Evolutionary conservation across 2,888 invertebrate genomes (phyloP).

Genomic region (Chalcis sispes): DNA sequence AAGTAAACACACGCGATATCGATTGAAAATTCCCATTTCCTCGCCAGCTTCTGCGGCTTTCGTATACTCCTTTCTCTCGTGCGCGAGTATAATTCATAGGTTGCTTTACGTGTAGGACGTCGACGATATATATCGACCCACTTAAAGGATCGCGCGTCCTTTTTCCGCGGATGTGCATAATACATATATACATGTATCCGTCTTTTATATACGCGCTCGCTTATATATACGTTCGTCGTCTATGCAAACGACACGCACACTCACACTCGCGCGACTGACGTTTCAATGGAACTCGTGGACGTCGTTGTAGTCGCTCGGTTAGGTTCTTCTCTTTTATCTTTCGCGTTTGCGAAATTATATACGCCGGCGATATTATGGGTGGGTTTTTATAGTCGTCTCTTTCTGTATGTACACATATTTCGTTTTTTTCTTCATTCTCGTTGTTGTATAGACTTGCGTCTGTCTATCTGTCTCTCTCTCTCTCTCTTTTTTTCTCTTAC

Average conservation of each 20-base stretch:
- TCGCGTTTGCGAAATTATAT: not conserved
- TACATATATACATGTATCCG: conserved; percentile 7
- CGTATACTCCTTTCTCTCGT: too few relatives aligned
- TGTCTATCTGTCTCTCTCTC: too few relatives aligned
- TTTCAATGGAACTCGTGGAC: conserved; percentile 17
- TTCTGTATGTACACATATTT: too few relatives aligned
- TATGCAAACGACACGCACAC: not conserved
- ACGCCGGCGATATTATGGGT: not conserved
- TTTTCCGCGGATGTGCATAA: too few relatives aligned
- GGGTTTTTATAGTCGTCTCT: too few relatives aligned
- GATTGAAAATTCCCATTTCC: too few relatives aligned
- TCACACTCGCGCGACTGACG: conserved; percentile 2
- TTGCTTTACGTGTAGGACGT: too few relatives aligned
- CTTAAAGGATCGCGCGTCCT: not conserved
- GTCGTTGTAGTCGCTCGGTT: not conserved
- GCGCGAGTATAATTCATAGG: conserved; percentile 11
- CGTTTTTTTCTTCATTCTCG: too few relatives aligned
- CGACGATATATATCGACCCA: not conserved
- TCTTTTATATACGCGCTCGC: not conserved
- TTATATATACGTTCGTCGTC: not conserved
- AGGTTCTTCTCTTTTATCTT: conserved; percentile 4
- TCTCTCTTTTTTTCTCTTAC: too few relatives aligned
- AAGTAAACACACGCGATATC: too few relatives aligned
- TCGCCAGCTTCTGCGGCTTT: too few relatives aligned
- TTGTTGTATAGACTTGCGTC: too few relatives aligned